Percentiles rank a stretch among this genome's conserved stretches.
These are phyloP conservation scores for Clivina fossor DNA, from an alignment of 2,888 invertebrate species.

Conservation along the genomic window DNA sequence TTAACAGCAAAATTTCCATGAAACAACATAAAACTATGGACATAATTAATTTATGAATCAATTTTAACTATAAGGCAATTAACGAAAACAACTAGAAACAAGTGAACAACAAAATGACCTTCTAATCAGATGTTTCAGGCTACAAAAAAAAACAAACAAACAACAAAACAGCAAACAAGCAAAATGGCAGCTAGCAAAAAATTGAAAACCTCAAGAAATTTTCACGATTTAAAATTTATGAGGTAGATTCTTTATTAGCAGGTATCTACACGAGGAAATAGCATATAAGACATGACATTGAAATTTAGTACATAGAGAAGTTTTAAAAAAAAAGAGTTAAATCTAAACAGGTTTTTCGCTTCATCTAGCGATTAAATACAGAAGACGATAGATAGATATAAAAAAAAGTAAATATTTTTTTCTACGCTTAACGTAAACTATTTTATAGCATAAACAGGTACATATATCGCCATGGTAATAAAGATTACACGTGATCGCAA, in stretches of 20 bases:
- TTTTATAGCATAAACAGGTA: slow-evolving; percentile 30
- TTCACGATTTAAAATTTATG: slow-evolving; percentile 30
- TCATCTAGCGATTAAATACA: slow-evolving; percentile 21
- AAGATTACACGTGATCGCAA: slow-evolving; percentile 31
- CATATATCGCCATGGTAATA: slow-evolving; percentile 27
- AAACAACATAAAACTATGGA: too few species aligned
- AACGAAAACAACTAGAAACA: too few species aligned
- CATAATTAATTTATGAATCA: too few species aligned
- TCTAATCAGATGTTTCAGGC: not conserved
- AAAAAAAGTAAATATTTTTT: slow-evolving; percentile 27
- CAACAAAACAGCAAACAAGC: too few species aligned
- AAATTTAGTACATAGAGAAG: slow-evolving; percentile 34
- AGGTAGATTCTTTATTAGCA: slow-evolving; percentile 30
- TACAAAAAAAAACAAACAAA: too few species aligned
- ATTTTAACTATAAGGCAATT: too few species aligned
- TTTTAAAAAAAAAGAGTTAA: slow-evolving; percentile 26
- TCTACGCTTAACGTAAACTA: slow-evolving; percentile 20
- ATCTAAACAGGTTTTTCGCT: slow-evolving; percentile 29
- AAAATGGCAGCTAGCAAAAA: slow-evolving; percentile 7
- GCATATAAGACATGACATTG: slow-evolving; percentile 30
- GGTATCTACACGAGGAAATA: slow-evolving; percentile 29
- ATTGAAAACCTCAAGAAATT: slow-evolving; percentile 13
- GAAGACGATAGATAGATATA: not conserved
- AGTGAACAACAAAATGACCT: not conserved
- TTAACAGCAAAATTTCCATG: too few species aligned